These are phyloP conservation scores for Anser cygnoides DNA, from an alignment of 2,113 vertebrate species.

Conservation along the genomic window DNA sequence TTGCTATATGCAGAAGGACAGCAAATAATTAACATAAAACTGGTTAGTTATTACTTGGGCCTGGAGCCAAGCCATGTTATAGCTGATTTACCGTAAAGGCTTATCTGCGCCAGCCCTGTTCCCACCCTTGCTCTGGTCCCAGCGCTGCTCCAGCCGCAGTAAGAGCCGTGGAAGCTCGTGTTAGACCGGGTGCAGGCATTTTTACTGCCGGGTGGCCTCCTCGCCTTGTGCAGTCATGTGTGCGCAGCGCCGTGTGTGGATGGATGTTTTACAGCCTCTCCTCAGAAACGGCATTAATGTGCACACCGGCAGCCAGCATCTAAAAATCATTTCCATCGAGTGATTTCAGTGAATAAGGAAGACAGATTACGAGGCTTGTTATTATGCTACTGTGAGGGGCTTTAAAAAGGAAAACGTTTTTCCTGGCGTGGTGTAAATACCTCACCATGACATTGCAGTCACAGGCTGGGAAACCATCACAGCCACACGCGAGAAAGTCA, in stretches of 20 bases:
- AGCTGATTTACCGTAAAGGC: conserved; percentile 23
- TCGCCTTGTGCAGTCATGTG: conserved; percentile 26
- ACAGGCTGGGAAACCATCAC: neutral
- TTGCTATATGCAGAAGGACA: neutral
- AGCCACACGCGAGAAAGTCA: neutral
- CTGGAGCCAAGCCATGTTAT: conserved; percentile 21
- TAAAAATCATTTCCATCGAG: conserved; percentile 26
- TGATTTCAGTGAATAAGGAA: neutral
- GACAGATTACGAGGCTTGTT: conserved; percentile 46
- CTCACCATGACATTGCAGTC: neutral
- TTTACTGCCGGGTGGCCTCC: conserved; percentile 31
- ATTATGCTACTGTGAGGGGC: conserved; percentile 30
- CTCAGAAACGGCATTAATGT: conserved; percentile 26
- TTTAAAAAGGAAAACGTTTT: conserved; percentile 60
- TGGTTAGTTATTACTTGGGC: conserved; percentile 45
- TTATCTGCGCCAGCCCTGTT: neutral
- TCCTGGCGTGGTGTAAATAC: conserved; percentile 49
- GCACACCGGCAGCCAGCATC: conserved; percentile 15
- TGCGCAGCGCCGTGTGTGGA: neutral
- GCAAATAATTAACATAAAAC: conserved; percentile 66
- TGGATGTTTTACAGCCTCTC: conserved; percentile 31
- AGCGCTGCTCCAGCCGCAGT: neutral
- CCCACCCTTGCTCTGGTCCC: neutral
- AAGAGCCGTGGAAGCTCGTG: neutral
- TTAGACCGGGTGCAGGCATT: neutral